phyloP scores from a whole-genome alignment of 2,113 vertebrate species.

The Epinephelus fuscoguttatus region DNA sequence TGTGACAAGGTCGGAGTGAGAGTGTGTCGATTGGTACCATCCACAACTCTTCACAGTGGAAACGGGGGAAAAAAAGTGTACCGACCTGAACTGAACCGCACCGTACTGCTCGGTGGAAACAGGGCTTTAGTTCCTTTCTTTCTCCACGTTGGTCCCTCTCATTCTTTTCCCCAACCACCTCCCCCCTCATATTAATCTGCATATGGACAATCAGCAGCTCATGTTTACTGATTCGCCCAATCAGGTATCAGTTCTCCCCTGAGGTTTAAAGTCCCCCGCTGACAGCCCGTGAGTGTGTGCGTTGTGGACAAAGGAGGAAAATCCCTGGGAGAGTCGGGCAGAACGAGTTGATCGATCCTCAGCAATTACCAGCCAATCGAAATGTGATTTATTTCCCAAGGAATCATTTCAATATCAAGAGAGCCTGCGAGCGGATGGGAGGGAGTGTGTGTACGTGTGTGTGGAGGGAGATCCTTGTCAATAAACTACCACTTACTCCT shows the following conservation, averaged over 20 bases:
- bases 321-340: constrained; percentile 82
- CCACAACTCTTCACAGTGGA: too few relatives aligned
- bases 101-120: too few relatives aligned
- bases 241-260: constrained; percentile 76
- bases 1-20: too few relatives aligned
- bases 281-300: constrained; percentile 28
- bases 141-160: constrained; percentile 11
- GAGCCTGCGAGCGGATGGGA: constrained; percentile 62
- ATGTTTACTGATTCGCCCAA: constrained; percentile 84
- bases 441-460: constrained; percentile 11
- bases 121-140: neutral
- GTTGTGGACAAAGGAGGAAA: constrained; percentile 59
- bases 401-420: constrained; percentile 99
- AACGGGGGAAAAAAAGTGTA: too few relatives aligned
- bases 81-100: too few relatives aligned
- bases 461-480: constrained; percentile 87
- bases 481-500: constrained; percentile 86
- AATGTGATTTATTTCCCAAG: constrained; percentile 99
- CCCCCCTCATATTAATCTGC: constrained; percentile 71
- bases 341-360: constrained; percentile 91
- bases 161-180: constrained; percentile 13
- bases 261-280: constrained; percentile 65
- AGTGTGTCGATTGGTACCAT: too few relatives aligned
- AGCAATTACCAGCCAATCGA: constrained; percentile 99
- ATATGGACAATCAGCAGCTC: constrained; percentile 79